Percentiles rank a stretch among this genome's conserved stretches.
Evolutionary conservation across 2,888 invertebrate genomes (phyloP).

Genomic region (Machimus rusticus): DNA sequence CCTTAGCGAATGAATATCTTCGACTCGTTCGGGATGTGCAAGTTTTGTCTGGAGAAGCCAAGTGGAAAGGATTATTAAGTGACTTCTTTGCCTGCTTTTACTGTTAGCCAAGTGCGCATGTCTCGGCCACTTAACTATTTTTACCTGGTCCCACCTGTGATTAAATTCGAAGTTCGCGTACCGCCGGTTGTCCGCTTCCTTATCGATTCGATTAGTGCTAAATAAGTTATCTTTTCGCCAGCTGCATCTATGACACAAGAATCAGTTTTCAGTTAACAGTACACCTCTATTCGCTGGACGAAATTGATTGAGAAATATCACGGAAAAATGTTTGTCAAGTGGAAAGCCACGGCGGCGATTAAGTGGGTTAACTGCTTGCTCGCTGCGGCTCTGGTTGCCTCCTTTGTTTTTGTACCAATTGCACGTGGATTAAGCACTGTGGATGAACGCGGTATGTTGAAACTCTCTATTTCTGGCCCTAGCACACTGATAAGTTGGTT

Average conservation of each 20-base stretch:
- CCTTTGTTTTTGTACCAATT: constrained; percentile 1
- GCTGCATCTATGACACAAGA: constrained; percentile 36
- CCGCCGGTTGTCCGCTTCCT: constrained; percentile 2
- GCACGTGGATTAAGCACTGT: constrained; percentile 47
- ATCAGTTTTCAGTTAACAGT: constrained; percentile 27
- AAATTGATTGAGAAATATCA: not conserved
- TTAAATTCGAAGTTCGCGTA: constrained; percentile 1
- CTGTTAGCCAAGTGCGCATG: constrained; percentile 43
- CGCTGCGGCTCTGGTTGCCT: constrained; percentile 3
- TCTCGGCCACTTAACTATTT: not conserved
- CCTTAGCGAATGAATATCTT: not conserved
- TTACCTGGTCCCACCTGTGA: not conserved
- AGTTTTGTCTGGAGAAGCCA: not conserved
- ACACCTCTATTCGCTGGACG: not conserved
- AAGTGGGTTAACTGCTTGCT: constrained; percentile 45
- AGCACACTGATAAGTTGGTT: not conserved
- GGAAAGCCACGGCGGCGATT: constrained; percentile 42
- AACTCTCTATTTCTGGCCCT: not conserved
- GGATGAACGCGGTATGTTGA: constrained; percentile 47
- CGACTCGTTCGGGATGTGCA: constrained; percentile 4
- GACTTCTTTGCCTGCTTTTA: constrained; percentile 47
- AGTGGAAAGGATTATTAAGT: constrained; percentile 42
- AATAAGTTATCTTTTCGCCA: not conserved
- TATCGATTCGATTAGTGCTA: constrained; percentile 6
- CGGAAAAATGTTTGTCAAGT: constrained; percentile 44